Evolutionary conservation across 2,888 invertebrate genomes (phyloP).

Genomic region (Capitulum mitella): DNA sequence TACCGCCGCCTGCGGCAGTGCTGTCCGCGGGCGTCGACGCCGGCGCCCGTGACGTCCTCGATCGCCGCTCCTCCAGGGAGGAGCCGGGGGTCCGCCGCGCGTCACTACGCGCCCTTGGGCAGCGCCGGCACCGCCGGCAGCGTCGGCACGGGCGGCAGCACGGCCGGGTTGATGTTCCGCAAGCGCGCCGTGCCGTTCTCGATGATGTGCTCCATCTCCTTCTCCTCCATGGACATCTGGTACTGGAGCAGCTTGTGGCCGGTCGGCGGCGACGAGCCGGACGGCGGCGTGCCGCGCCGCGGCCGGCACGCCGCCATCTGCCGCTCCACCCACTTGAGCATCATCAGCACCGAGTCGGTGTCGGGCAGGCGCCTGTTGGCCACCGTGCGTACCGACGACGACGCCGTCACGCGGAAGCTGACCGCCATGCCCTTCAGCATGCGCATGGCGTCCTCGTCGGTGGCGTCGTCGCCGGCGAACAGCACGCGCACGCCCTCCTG

Average conservation of each 20-base stretch:
- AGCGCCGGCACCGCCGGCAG: background rate
- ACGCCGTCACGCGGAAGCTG: constrained; percentile 79
- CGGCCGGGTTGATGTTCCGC: background rate
- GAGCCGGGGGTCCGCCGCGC: background rate
- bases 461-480: constrained; percentile 46
- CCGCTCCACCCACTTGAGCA: constrained; percentile 66
- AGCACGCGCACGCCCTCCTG: constrained; percentile 54
- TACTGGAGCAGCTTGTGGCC: constrained; percentile 26
- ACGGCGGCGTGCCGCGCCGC: constrained; percentile 26
- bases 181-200: background rate
- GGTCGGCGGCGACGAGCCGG: constrained; percentile 28
- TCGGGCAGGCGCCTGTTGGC: constrained; percentile 80
- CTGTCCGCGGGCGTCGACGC: background rate
- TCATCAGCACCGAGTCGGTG: constrained; percentile 78
- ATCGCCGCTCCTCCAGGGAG: background rate
- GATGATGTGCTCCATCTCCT: constrained; percentile 14
- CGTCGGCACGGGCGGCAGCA: background rate
- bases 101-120: background rate
- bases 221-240: constrained; percentile 24
- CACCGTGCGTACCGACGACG: constrained; percentile 73
- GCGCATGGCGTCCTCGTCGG: constrained; percentile 43
- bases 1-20: too few relatives aligned
- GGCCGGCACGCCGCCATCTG: constrained; percentile 38
- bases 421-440: constrained; percentile 65
- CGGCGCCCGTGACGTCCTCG: background rate